These are phyloP conservation scores for Drosophila seclusa DNA, from an alignment of 2,888 invertebrate genomes.

Conservation along the genomic window DNA sequence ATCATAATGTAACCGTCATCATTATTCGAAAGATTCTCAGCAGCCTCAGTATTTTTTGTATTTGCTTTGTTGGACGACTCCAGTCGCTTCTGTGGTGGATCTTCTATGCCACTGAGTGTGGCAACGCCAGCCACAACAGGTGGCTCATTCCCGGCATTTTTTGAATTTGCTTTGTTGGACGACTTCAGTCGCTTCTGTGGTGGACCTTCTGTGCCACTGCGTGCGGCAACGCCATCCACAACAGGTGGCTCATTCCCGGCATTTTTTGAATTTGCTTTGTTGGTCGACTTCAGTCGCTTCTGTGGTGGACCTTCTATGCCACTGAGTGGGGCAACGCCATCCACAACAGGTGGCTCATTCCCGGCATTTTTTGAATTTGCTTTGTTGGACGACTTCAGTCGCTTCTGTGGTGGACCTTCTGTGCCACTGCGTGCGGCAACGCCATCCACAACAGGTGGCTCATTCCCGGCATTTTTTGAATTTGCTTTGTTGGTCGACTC, in stretches of 20 bases:
- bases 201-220: neutral
- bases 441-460: too few species aligned
- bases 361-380: neutral
- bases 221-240: neutral
- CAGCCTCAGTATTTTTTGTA: neutral
- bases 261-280: too few species aligned
- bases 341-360: too few species aligned
- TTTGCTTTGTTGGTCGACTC: neutral
- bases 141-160: neutral
- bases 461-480: neutral
- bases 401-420: too few species aligned
- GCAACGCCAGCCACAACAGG: too few species aligned
- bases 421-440: too few species aligned
- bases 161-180: neutral
- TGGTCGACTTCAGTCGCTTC: too few species aligned
- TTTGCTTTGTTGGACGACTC: too few species aligned
- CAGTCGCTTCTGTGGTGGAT: too few species aligned
- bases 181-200: neutral
- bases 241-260: neutral
- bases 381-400: too few species aligned
- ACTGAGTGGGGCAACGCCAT: rapidly evolving
- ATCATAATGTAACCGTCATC: neutral
- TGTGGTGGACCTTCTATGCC: too few species aligned
- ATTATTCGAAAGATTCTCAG: neutral
- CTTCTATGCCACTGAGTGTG: too few species aligned